Conservation (phyloP, 1,140 invertebrate species). For the Arctopsyche grandis region DNA sequence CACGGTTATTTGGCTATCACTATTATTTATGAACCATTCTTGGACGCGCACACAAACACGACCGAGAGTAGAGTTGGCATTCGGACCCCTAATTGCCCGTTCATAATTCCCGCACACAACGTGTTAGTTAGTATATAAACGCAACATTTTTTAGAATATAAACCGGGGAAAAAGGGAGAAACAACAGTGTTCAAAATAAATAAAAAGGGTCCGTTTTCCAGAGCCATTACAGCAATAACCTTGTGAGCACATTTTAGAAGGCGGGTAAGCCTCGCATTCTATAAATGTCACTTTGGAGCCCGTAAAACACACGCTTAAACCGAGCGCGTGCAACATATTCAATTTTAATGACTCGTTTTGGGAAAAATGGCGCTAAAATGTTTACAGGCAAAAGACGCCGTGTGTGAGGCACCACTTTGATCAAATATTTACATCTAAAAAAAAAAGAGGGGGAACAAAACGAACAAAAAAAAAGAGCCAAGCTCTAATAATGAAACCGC, state of each 20-base stretch:
- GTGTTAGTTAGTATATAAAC: no score
- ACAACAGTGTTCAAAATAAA: not conserved
- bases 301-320: slow-evolving; percentile 23
- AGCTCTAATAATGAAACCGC: slow-evolving; percentile 13
- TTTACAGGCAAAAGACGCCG: not conserved
- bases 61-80: no score
- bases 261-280: slow-evolving; percentile 20
- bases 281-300: slow-evolving; percentile 29
- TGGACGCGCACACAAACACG: not conserved
- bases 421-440: slow-evolving; percentile 15
- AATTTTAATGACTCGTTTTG: slow-evolving; percentile 36
- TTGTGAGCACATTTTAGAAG: slow-evolving; percentile 36
- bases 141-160: no score
- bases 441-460: no score
- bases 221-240: slow-evolving; percentile 32
- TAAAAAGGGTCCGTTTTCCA: slow-evolving; percentile 24
- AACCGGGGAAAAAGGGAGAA: not conserved
- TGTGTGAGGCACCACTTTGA: not conserved
- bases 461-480: not conserved
- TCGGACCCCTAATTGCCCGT: no score
- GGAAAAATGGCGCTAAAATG: slow-evolving; percentile 18
- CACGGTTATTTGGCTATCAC: slow-evolving; percentile 12
- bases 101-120: no score
- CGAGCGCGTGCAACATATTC: slow-evolving; percentile 20
- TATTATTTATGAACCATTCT: slow-evolving; percentile 27